Evolutionary conservation across 2,797 vertebrate genomes (phyloP), one percentile per base, ranked within the genome.

Genomic region (Ctenosaura bakeri): DNA sequence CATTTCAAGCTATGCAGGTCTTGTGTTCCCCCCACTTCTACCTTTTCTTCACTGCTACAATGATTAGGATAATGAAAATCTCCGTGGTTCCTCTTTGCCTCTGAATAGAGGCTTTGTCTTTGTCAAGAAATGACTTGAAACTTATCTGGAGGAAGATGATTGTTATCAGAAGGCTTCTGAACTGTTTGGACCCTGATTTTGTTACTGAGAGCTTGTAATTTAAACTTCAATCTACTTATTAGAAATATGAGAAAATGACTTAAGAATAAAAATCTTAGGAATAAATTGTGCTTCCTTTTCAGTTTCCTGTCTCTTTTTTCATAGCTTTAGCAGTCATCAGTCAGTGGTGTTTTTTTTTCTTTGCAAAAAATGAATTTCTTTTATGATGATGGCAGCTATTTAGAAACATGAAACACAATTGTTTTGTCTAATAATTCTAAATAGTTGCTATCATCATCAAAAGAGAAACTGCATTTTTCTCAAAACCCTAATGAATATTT

Each of bases 21-120:
- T 93, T 95, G 90, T 91, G 90, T 94, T 7, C 88, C 56, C 42
- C 86, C 22, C 64, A n/a, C 74, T 18, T 4, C 52, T 88, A 0
- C 88, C 88, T 89, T 79, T 1, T 38, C 90, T 50, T 90, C 1
- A 9, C 93, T 94, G 96, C 95, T 91, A 29, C 62, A 50, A 91
- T 92, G 97, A 97, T 92, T 95, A 92, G 97, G 97, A 97, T 98
- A 97, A 98, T 95, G 96, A 96, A 95, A 95, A 97, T 97, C 96
- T 95, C 96, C 73, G 59, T 64, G 84, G 94, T 92, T 83, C 92
- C 95, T 88, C 91, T 91, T 96, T 94, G 95, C 93, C 84, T 74
- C 90, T 98, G 97, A 99, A 98, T 97, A 97, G 97, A 94, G 94
- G 97, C 98, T 98, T 98, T 99, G 98, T 98, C 96, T 97, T 91